These are phyloP conservation scores for Torymus tubicola DNA, from an alignment of 2,888 invertebrate species.

Conservation along the genomic window DNA sequence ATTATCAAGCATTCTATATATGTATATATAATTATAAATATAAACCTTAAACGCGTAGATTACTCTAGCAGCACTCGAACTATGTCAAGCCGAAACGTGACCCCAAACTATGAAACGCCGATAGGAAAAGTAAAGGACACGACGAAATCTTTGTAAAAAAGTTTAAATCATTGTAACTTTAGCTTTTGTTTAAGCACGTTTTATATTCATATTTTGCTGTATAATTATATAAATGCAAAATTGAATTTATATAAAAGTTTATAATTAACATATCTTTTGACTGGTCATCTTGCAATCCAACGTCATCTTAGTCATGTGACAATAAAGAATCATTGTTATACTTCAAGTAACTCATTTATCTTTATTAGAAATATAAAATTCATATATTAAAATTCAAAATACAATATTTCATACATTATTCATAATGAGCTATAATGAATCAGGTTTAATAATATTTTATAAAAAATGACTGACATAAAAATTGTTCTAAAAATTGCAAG, in stretches of 20 bases:
- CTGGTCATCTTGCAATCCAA: constrained; percentile 60
- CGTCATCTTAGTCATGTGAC: constrained; percentile 66
- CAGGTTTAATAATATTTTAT: constrained; percentile 18
- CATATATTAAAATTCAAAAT: constrained; percentile 57
- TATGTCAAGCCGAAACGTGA: constrained; percentile 49
- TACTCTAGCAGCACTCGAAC: constrained; percentile 51
- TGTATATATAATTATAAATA: constrained; percentile 57
- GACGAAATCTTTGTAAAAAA: constrained; percentile 55
- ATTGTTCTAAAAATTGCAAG: constrained; percentile 29
- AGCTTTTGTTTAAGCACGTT: constrained; percentile 54
- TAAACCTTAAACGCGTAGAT: constrained; percentile 42
- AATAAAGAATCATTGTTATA: constrained; percentile 67
- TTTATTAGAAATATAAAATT: constrained; percentile 56
- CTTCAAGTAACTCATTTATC: constrained; percentile 56
- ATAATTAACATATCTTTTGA: constrained; percentile 63
- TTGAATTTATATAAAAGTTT: constrained; percentile 67
- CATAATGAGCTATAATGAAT: constrained; percentile 3
- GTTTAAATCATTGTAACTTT: constrained; percentile 36
- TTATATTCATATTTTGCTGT: constrained; percentile 56
- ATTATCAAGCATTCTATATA: constrained; percentile 48
- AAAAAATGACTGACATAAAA: constrained; percentile 14
- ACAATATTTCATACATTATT: constrained; percentile 5
- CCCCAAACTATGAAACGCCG: constrained; percentile 36
- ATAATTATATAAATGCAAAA: constrained; percentile 60
- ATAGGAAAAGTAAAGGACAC: constrained; percentile 40